phyloP scores from a whole-genome alignment of 2,888 invertebrate species.

The Formica aserva region DNA sequence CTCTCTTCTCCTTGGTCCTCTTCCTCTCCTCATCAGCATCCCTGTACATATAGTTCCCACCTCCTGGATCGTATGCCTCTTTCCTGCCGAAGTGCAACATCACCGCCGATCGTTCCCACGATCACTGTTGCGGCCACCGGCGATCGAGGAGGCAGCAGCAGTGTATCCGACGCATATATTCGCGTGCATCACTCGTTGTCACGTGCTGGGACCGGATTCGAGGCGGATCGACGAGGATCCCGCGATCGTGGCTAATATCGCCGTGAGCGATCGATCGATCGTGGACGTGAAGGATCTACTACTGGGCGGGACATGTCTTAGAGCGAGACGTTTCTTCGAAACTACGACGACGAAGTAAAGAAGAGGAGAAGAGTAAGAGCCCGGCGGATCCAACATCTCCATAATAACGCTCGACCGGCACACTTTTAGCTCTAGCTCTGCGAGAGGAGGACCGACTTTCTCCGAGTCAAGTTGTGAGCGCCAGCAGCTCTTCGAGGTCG shows the following conservation, averaged over 20 bases:
- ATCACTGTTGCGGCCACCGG: constrained; percentile 44
- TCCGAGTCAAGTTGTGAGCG: constrained; percentile 65
- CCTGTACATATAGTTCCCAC: neutral
- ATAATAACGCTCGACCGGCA: constrained; percentile 67
- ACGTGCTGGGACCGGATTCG: constrained; percentile 30
- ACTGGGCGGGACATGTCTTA: constrained; percentile 18
- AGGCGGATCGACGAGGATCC: neutral
- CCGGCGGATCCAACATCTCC: constrained; percentile 23
- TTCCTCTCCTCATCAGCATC: constrained; percentile 14
- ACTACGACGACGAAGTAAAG: neutral
- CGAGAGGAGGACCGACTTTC: constrained; percentile 78
- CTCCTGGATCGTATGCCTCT: constrained; percentile 41
- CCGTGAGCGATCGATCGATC: neutral
- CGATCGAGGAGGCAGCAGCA: constrained; percentile 29
- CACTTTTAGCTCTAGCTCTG: constrained; percentile 71
- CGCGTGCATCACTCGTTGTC: constrained; percentile 1
- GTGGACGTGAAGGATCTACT: constrained; percentile 8
- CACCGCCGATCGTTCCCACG: constrained; percentile 41
- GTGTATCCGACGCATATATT: neutral
- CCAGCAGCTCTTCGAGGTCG: constrained; percentile 37
- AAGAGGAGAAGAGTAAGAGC: constrained; percentile 25
- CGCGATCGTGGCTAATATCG: neutral
- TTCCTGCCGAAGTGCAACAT: constrained; percentile 31
- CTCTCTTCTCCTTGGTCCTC: neutral
- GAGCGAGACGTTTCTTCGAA: neutral